A percentile compares a stretch with the other conserved stretches of the same genome.
Conservation (phyloP, 2,888 invertebrate genomes). For the Sturmia bella region DNA sequence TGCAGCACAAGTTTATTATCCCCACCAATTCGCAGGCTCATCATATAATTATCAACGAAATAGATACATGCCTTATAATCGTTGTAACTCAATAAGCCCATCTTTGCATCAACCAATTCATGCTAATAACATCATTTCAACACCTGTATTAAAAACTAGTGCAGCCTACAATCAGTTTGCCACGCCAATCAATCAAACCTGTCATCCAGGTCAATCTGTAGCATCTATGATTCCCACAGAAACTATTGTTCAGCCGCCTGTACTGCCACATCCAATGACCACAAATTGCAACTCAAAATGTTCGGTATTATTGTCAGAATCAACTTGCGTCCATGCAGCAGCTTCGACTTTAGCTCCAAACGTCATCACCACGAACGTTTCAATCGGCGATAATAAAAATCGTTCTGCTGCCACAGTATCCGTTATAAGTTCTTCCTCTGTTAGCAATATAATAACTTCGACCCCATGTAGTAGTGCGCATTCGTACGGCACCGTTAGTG, state of each 20-base stretch:
- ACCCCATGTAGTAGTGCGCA: conserved; percentile 44
- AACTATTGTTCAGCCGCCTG: conserved; percentile 40
- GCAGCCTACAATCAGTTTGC: conserved; percentile 73
- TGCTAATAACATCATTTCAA: conserved; percentile 46
- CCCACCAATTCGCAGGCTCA: conserved; percentile 29
- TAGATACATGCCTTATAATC: conserved; percentile 80
- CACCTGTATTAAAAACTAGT: conserved; percentile 56
- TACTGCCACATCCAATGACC: conserved; percentile 18
- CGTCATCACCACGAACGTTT: conserved; percentile 40
- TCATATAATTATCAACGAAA: conserved; percentile 75
- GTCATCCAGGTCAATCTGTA: conserved; percentile 58
- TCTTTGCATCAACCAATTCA: conserved; percentile 51
- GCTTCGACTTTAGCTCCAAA: conserved; percentile 48
- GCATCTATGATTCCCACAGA: conserved; percentile 48
- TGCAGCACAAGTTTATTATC: conserved; percentile 50
- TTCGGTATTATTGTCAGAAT: conserved; percentile 51
- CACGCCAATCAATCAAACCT: conserved; percentile 75
- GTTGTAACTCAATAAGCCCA: conserved; percentile 67
- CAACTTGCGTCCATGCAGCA: conserved; percentile 68
- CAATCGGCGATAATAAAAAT: conserved; percentile 40
- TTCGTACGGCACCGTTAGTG: conserved; percentile 70
- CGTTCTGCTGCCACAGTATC: conserved; percentile 49
- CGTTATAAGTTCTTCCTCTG: conserved; percentile 34
- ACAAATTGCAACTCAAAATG: conserved; percentile 49
- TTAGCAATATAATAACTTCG: conserved; percentile 40